Conservation (phyloP, 2,888 invertebrate genomes). For the Nebria brevicollis region DNA sequence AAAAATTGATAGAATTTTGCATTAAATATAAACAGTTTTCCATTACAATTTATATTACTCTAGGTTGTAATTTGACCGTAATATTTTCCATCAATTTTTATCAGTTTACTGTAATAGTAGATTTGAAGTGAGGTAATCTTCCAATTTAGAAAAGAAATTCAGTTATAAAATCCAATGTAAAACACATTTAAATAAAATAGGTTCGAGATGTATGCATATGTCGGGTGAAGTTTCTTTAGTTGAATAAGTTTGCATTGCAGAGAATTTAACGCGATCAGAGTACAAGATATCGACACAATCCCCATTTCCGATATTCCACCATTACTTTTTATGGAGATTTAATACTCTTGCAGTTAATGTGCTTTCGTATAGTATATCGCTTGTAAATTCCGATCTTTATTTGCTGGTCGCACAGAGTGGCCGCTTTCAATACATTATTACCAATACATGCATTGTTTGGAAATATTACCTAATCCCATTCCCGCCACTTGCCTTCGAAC, state of each 20-base stretch:
- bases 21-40: too few relatives aligned
- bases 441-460: not conserved
- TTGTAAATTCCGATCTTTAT: not conserved
- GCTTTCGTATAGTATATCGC: not conserved
- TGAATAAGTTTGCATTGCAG: not conserved
- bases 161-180: not conserved
- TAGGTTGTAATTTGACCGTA: too few relatives aligned
- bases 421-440: not conserved
- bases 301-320: not conserved
- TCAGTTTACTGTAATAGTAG: too few relatives aligned
- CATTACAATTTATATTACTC: too few relatives aligned
- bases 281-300: not conserved
- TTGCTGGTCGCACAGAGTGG: not conserved
- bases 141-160: not conserved
- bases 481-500: not conserved
- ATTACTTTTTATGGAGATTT: conserved; percentile 1
- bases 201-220: not conserved
- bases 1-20: too few relatives aligned
- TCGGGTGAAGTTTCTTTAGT: not conserved
- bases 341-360: not conserved
- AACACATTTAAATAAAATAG: not conserved
- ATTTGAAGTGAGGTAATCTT: not conserved
- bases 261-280: not conserved
- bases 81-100: too few relatives aligned
- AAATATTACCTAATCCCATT: not conserved